These are phyloP conservation scores for Samia ricini DNA, from an alignment of 1,140 invertebrate species.

Conservation along the genomic window DNA sequence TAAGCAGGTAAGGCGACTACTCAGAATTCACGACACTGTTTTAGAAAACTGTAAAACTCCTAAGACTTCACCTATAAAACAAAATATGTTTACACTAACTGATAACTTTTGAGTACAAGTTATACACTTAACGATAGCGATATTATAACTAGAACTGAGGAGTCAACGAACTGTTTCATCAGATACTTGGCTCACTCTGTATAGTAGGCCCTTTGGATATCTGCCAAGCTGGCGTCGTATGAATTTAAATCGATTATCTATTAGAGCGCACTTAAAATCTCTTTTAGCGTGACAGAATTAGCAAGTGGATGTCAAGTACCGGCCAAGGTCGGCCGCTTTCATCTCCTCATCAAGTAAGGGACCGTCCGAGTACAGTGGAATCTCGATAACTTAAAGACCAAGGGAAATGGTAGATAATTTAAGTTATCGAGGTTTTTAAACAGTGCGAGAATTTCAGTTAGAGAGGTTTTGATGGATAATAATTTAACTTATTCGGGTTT, in stretches of 20 bases:
- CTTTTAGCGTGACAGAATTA: too few species aligned
- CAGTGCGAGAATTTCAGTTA: too few species aligned
- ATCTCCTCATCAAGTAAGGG: too few species aligned
- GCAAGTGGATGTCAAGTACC: too few species aligned
- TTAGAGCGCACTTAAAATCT: background rate
- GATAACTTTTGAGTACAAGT: background rate
- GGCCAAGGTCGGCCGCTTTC: too few species aligned
- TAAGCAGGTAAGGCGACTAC: too few species aligned
- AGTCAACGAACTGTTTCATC: constrained; percentile 14
- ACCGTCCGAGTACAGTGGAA: too few species aligned
- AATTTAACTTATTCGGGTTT: too few species aligned
- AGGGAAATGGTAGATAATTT: too few species aligned
- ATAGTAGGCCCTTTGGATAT: constrained; percentile 1
- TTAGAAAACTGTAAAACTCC: background rate
- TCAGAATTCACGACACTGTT: background rate
- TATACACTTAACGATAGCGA: background rate
- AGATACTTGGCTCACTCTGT: background rate
- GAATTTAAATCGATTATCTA: background rate
- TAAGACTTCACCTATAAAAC: background rate
- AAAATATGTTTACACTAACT: background rate
- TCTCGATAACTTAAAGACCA: too few species aligned
- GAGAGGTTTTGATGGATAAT: too few species aligned
- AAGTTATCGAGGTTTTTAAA: too few species aligned
- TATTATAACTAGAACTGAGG: background rate
- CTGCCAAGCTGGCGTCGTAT: background rate